Evolutionary conservation across 2,113 vertebrate species (phyloP), one percentile per base, ranked within the genome.

Genomic region (Corynorhinus townsendii): DNA sequence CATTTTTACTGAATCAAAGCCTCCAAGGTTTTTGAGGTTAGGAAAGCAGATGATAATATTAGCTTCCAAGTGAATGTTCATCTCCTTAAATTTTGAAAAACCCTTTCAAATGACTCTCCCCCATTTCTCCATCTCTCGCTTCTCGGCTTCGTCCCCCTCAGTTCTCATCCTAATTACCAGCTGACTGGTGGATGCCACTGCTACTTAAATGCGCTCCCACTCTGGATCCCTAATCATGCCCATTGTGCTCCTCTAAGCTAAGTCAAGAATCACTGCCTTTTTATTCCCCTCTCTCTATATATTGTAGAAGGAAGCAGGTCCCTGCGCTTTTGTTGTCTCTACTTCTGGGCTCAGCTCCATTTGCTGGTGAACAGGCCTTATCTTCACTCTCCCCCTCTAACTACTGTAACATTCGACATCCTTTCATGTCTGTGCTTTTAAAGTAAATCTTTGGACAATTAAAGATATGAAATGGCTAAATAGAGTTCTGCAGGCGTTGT

Each of bases 401-500:
- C 98, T 96, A 98, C 98, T 96, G 91, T 95, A 97, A 98, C 97
- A 98, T 98, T 98, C 98, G 98, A 96, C 97, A 92, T 98, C 98
- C 98, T 98, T 98, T 98, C 98, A 98, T 98, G 98, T 96, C 96
- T 97, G 95, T 98, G 98, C 98, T 98, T 98, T 98, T 98, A 98
- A 98, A 98, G 98, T 98, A 98, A 98, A 98, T 98, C 98, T 98
- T 98, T 97, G 98, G 97, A 98, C 98, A 98, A 98, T 98, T 98
- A 98, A 98, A 98, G 98, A 98, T 97, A 98, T 96, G 98, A 98
- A 98, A 98, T 98, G 98, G 98, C 98, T 98, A 98, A 98, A 98
- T 98, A 98, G 97, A 98, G 98, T 98, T 97, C 98, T 97, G 97
- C 93, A 35, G 97, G 97, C 97, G 97, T 98, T 98, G 98, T 98